Base-by-base conservation (phyloP, 2,888 invertebrate species). In the Tiliacea aurago region DNA sequence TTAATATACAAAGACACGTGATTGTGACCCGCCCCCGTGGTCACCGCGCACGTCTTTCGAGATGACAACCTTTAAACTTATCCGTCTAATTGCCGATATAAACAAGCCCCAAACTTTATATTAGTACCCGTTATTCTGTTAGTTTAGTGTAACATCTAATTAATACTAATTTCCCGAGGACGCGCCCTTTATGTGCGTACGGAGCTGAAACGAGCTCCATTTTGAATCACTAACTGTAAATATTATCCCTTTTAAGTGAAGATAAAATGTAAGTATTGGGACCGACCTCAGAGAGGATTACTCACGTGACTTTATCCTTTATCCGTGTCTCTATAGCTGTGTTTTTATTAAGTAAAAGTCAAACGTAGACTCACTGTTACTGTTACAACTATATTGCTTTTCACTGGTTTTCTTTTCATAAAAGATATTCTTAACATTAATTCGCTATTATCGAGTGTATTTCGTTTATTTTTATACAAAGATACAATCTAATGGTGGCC, bases 1-100 rank as follows among this genome's bases (percentile, higher is more conserved):
- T 92, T 92, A 90, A 92, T 91, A 94, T 93, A 92, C 92, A 93
- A 91, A 92, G 81, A 81, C 70, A 80, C 84, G 80, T 81, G 76
- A 73, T 81, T 79, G 65, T 62, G 73, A 66, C 64, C 55, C 70
- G 0, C 43, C 43, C 51, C 23, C 49, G 5, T 13, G 49, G 45
- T 23, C 23, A 45, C 4, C 23, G 56, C 55, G 5, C 45, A 47
- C 47, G 45, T 55, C 59, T 70, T 67, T 41, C 13, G 20, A 81
- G 64, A 78, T 68, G 72, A 76, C 65, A 73, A 71, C 51, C 65
- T 59, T 64, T 67, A 62, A 73, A 81, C 66, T 85, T 81, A 82
- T 85, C 73, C 69, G 9, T 55, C 65, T 78, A 80, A 87, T 83
- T 82, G 66, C 75, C 37, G 73, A 83, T 79, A 70, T 76, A 85